A percentile compares a stretch with the other conserved stretches of the same genome.
These are phyloP conservation scores for Brenthis daphne DNA, from an alignment of 2,888 invertebrate species.

Conservation along the genomic window DNA sequence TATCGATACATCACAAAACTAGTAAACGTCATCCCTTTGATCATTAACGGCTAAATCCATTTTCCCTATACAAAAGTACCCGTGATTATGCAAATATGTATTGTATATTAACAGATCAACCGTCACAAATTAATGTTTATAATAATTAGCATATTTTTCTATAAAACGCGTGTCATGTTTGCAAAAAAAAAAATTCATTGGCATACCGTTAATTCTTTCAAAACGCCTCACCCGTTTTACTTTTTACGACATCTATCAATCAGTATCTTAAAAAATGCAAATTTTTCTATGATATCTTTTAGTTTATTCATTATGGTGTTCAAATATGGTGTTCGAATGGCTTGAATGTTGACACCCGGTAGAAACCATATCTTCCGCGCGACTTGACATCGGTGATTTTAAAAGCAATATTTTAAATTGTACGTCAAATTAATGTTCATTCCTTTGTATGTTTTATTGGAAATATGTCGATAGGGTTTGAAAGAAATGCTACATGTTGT, in stretches of 20 bases:
- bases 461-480: slow-evolving; percentile 78
- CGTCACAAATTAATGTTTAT: slow-evolving; percentile 82
- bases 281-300: slow-evolving; percentile 50
- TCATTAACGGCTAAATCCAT: slow-evolving; percentile 53
- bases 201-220: slow-evolving; percentile 59
- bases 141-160: slow-evolving; percentile 71
- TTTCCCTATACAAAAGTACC: slow-evolving; percentile 50
- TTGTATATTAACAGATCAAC: slow-evolving; percentile 77
- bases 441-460: slow-evolving; percentile 69
- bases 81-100: slow-evolving; percentile 70
- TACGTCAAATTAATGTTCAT: slow-evolving; percentile 79
- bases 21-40: slow-evolving; percentile 69
- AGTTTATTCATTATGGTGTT: slow-evolving; percentile 71
- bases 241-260: slow-evolving; percentile 76
- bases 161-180: slow-evolving; percentile 72
- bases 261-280: slow-evolving; percentile 64
- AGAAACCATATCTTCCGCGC: slow-evolving; percentile 69
- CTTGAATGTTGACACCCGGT: slow-evolving; percentile 53
- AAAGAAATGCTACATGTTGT: slow-evolving; percentile 58
- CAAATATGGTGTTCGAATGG: slow-evolving; percentile 53
- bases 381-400: slow-evolving; percentile 66
- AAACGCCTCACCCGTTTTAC: slow-evolving; percentile 49
- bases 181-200: slow-evolving; percentile 47
- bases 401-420: slow-evolving; percentile 79
- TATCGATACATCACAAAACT: slow-evolving; percentile 67